These are phyloP conservation scores for Amphimedon queenslandica DNA, from an alignment of 37 sponge, comb jelly and placozoan species.

Conservation along the genomic window DNA sequence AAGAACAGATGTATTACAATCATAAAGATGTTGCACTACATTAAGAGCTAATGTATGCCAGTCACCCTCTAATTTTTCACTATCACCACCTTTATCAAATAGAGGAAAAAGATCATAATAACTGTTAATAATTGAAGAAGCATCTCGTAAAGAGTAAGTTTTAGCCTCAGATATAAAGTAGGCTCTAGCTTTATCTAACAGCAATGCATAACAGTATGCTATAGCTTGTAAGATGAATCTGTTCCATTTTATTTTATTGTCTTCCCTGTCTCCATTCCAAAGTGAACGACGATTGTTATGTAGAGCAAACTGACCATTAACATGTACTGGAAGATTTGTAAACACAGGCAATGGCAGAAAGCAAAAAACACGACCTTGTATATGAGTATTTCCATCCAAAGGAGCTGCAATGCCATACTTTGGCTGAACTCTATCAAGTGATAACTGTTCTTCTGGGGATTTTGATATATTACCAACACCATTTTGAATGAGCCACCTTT, in stretches of 20 bases:
- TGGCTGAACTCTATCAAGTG: not conserved
- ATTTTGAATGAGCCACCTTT: not conserved
- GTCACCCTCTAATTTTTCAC: not conserved
- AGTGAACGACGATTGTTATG: conserved; percentile 12
- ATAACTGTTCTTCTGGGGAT: not conserved
- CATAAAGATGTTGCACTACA: not conserved
- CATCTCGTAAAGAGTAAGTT: not conserved
- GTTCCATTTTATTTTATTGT: conserved; percentile 60
- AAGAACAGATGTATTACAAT: not conserved
- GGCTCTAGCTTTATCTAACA: conserved; percentile 9
- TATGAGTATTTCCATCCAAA: not conserved
- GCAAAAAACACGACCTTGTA: conserved; percentile 34
- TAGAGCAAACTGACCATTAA: conserved; percentile 40
- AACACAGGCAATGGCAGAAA: conserved; percentile 42
- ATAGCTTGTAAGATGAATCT: conserved; percentile 34
- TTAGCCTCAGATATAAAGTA: not conserved
- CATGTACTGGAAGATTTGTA: conserved; percentile 35
- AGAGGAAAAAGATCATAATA: conserved; percentile 49
- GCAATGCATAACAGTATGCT: conserved; percentile 49
- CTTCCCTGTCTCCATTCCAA: conserved; percentile 20
- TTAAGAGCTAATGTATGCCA: not conserved
- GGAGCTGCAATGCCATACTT: conserved; percentile 19
- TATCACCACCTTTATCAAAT: not conserved
- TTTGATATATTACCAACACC: not conserved
- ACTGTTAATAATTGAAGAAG: not conserved